Conservation (phyloP, 2,797 vertebrate species). For the Myioborus melanocephalus region DNA sequence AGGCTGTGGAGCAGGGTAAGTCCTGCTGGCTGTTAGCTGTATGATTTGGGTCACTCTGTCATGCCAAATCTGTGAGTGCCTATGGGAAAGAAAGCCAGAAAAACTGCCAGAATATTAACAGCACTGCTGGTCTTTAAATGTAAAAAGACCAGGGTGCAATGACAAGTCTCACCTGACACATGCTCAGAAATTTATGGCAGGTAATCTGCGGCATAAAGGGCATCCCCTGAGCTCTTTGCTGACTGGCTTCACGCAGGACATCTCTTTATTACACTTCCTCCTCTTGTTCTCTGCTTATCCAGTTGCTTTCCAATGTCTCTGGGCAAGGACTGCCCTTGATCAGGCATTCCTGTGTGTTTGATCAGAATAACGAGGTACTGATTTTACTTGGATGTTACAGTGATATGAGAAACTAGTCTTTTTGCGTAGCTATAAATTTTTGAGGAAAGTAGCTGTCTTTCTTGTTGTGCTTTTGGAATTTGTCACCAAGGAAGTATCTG, state of each 20-base stretch:
- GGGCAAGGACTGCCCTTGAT: neutral
- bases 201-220: neutral
- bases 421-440: neutral
- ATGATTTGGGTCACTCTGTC: neutral
- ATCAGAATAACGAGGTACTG: neutral
- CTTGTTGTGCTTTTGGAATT: neutral
- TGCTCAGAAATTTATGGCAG: neutral
- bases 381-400: neutral
- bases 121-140: neutral
- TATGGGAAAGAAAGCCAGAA: neutral
- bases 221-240: neutral
- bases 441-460: neutral
- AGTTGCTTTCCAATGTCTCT: neutral
- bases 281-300: neutral
- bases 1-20: neutral
- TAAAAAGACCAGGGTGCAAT: neutral
- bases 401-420: neutral
- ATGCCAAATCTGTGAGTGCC: neutral
- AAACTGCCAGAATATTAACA: neutral
- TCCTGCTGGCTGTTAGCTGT: neutral
- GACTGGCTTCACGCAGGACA: neutral
- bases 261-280: fast-evolving
- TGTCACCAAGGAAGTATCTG: neutral
- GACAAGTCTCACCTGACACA: neutral
- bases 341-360: neutral